Conservation (phyloP, 2,113 vertebrate species). For the Cynopterus brachyotis region DNA sequence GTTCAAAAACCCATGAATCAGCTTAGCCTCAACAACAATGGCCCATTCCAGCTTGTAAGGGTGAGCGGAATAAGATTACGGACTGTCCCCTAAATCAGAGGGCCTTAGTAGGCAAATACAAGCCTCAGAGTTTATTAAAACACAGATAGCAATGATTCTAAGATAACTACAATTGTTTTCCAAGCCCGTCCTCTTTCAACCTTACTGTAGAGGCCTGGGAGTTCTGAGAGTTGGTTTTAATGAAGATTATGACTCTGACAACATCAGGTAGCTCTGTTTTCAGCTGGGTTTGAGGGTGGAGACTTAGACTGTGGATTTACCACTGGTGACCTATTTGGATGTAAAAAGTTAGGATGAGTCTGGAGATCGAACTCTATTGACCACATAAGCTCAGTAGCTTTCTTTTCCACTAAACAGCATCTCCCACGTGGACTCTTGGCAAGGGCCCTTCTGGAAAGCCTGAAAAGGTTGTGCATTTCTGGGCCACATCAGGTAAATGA, state of each 20-base stretch:
- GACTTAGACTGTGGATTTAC: neutral
- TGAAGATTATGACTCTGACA: neutral
- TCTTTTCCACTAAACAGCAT: neutral
- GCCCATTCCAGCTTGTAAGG: neutral
- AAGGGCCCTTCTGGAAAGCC: no score
- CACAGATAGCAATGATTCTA: neutral
- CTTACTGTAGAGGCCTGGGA: neutral
- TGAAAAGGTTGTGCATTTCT: neutral
- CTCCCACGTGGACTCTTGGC: neutral
- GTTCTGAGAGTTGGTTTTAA: neutral
- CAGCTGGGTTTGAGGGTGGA: neutral
- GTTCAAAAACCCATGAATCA: neutral
- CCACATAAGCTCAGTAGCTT: neutral
- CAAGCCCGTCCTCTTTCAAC: neutral
- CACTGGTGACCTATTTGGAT: neutral
- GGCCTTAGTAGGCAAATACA: neutral
- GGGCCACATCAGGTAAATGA: neutral
- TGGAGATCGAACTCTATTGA: neutral
- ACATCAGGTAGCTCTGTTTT: neutral
- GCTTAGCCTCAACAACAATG: neutral
- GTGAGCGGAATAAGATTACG: neutral
- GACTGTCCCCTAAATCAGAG: neutral
- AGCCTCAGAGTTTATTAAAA: neutral
- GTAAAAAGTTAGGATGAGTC: neutral
- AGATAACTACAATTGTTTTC: neutral